phyloP scores from a whole-genome alignment of 2,888 invertebrate genomes.

The Tipula unca region DNA sequence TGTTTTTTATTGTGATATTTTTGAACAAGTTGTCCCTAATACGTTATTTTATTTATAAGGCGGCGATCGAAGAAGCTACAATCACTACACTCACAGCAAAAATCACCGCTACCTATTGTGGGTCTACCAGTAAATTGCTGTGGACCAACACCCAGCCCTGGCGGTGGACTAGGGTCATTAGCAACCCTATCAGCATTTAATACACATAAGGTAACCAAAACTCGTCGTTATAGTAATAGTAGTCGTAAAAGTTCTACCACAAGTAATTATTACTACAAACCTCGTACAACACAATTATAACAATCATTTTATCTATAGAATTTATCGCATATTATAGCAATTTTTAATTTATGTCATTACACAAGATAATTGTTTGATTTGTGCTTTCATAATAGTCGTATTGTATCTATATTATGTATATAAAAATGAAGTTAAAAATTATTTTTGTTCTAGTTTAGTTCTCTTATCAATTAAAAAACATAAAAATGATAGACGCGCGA shows the following conservation, averaged over 20 bases:
- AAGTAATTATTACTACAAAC: constrained; percentile 3
- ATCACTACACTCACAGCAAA: constrained; percentile 58
- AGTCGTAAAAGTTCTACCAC: constrained; percentile 2
- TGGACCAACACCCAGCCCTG: constrained; percentile 70
- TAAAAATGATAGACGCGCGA: background rate
- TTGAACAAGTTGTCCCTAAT: background rate
- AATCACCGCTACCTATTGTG: constrained; percentile 57
- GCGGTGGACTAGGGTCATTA: constrained; percentile 65
- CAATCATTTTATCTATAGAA: background rate
- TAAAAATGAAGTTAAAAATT: background rate
- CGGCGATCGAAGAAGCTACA: constrained; percentile 71
- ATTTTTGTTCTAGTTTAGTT: background rate
- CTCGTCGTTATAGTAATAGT: background rate
- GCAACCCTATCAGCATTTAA: constrained; percentile 78
- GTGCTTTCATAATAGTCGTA: background rate
- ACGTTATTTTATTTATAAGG: constrained; percentile 31
- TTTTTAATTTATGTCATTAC: background rate
- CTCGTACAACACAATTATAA: constrained; percentile 8
- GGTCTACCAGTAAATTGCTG: constrained; percentile 75
- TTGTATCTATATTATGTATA: background rate
- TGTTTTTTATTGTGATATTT: constrained; percentile 20
- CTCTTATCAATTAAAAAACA: background rate
- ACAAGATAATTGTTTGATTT: background rate
- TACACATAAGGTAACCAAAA: constrained; percentile 58
- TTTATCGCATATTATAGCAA: background rate